Evolutionary conservation across 2,888 invertebrate genomes (phyloP).

Genomic region (Brachynemurus nebulosus): DNA sequence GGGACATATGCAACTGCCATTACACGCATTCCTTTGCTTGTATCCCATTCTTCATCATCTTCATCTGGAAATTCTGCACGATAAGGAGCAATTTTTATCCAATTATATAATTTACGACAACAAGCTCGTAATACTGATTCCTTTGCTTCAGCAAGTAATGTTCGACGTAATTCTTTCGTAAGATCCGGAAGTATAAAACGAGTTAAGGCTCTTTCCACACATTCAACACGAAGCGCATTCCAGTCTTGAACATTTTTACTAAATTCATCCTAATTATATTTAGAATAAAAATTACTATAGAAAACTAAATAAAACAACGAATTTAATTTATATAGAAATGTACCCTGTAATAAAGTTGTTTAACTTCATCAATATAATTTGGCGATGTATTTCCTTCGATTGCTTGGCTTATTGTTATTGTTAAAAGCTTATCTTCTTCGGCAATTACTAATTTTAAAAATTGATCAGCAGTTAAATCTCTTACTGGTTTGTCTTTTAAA

Average conservation of each 20-base stretch:
- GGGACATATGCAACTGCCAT: constrained; percentile 82
- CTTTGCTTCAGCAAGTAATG: constrained; percentile 74
- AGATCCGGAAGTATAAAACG: constrained; percentile 84
- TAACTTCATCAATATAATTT: constrained; percentile 79
- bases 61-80: constrained; percentile 59
- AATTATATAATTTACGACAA: constrained; percentile 74
- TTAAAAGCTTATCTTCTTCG: constrained; percentile 66
- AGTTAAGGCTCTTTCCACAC: constrained; percentile 75
- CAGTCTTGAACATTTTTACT: constrained; percentile 89
- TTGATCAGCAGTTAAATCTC: constrained; percentile 78
- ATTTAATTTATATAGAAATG: constrained; percentile 22
- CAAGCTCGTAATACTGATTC: constrained; percentile 73
- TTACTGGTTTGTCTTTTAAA: constrained; percentile 81
- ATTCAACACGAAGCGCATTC: constrained; percentile 80
- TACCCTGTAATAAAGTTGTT: constrained; percentile 69
- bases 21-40: constrained; percentile 67
- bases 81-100: constrained; percentile 80
- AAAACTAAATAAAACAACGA: neutral
- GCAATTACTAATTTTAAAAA: constrained; percentile 72
- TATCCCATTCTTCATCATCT: constrained; percentile 86
- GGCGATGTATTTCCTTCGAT: constrained; percentile 65
- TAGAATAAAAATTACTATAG: neutral
- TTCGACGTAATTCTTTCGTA: constrained; percentile 67
- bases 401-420: constrained; percentile 55
- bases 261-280: constrained; percentile 64